Base-by-base conservation (phyloP, 2,888 invertebrate genomes). In the Lissocephala sabroskyi region DNA sequence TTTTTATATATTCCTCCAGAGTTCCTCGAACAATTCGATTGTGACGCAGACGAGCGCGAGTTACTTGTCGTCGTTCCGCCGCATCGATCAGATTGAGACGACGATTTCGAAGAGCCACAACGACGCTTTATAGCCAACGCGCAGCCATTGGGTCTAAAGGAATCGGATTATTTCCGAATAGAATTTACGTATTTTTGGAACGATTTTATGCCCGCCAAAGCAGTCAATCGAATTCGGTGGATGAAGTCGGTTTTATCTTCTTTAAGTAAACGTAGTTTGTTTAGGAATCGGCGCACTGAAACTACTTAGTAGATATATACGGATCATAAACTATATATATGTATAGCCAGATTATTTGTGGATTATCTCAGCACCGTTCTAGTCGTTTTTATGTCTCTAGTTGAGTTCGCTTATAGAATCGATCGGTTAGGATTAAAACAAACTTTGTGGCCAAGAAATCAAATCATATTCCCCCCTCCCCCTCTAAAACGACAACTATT, bases 1-100 rank as follows among this genome's bases (percentile, higher is more conserved):
- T 10, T 28, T 26, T 40, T 4, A 18, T 19, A 3, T 4, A 10
- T 48, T 18, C 2, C 50, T 65, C 19, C 56, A 84, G 84, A 84
- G 83, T 52, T 78, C 81, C 35, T 84, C 84, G n/a, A 84, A 82
- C 59, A 81, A 81, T 49, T 82, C 84, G 19, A 83, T 84, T 50
- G 79, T 79, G 10, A 82, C 80, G 4, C 81, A 83, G 51, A 66
- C 80, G 49, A 82, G 79, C 57, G 80, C 74, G 51, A 81, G 79
- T 2, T 82, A 81, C 51, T 66, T 82, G 57, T 80, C 82, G 43
- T 83, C 82, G 26, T 84, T 84, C 49, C 71, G 82, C 35, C 78
- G 82, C 40, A 82, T 83, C 60, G 84, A 84, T 53, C 83, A 82
- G 56, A 80, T 77, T 48, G 83, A 83, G 44, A 80, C 81, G 16